Conservation (phyloP, 2,797 vertebrate genomes). For the Gadopsis bispinosus region DNA sequence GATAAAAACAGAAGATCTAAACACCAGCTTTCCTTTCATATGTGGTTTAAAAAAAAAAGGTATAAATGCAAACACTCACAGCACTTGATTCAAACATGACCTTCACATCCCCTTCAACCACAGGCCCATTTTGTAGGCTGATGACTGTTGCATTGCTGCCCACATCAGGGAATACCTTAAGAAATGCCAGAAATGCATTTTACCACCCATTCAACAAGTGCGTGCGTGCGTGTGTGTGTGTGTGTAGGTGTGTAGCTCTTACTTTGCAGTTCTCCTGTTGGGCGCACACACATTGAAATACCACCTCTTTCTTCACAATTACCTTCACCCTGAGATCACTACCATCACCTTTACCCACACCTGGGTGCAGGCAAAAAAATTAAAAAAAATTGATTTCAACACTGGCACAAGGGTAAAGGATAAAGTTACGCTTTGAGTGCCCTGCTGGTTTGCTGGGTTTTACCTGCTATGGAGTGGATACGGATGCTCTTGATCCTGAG, state of each 20-base stretch:
- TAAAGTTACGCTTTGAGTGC: rapidly evolving
- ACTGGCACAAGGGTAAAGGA: neutral
- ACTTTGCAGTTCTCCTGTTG: slow-evolving; percentile 90
- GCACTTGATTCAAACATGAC: slow-evolving; percentile 91
- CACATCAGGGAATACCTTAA: slow-evolving; percentile 90
- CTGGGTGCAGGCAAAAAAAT: slow-evolving; percentile 71
- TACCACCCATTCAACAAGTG: neutral
- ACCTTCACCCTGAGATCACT: slow-evolving; percentile 91
- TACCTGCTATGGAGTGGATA: slow-evolving; percentile 92
- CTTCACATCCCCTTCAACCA: slow-evolving; percentile 92
- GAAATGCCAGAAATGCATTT: neutral
- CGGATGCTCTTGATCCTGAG: slow-evolving; percentile 89
- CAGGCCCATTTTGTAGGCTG: slow-evolving; percentile 87
- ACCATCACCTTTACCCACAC: slow-evolving; percentile 92
- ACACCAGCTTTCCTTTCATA: neutral
- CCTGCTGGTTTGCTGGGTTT: neutral
- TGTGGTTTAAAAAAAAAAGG: neutral
- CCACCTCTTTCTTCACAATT: slow-evolving; percentile 83
- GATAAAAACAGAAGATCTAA: neutral
- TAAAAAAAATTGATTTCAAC: neutral
- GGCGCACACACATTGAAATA: slow-evolving; percentile 88
- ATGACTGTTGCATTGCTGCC: slow-evolving; percentile 88
- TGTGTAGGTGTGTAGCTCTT: slow-evolving; percentile 63
- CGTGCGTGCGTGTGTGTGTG: neutral
- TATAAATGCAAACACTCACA: slow-evolving; percentile 83